Percentiles rank a stretch among this genome's conserved stretches.
Evolutionary conservation across 2,113 vertebrate species (phyloP).

Genomic region (Pao palembangensis): DNA sequence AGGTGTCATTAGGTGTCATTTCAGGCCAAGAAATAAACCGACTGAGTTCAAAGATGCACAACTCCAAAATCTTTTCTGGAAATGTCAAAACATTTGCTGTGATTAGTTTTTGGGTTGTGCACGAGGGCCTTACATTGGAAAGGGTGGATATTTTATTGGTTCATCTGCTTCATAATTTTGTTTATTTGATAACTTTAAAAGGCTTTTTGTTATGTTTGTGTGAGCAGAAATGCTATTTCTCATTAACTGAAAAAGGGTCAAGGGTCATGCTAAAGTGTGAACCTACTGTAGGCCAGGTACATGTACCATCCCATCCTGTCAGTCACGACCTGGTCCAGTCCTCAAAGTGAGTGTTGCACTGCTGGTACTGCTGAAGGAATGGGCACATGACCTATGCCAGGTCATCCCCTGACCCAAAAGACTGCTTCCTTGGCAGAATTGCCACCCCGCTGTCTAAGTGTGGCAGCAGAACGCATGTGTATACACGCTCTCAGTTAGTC

Average conservation of each 20-base stretch:
- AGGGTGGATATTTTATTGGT: background rate
- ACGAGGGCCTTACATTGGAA: constrained; percentile 4
- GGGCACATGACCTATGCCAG: constrained; percentile 44
- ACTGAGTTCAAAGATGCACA: constrained; percentile 21
- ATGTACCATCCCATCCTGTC: constrained; percentile 21
- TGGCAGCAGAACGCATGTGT: constrained; percentile 38
- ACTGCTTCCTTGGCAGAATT: constrained; percentile 54
- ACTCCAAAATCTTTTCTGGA: constrained; percentile 17
- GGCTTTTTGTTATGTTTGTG: background rate
- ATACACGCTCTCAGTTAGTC: constrained; percentile 22
- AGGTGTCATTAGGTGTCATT: constrained; percentile 43
- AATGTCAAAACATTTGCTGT: constrained; percentile 23
- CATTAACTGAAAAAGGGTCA: background rate
- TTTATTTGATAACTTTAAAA: background rate
- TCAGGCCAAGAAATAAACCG: constrained; percentile 32
- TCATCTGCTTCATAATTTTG: background rate
- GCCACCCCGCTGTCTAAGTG: constrained; percentile 28
- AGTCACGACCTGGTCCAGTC: constrained; percentile 45
- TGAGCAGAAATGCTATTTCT: background rate
- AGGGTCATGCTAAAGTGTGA: constrained; percentile 1
- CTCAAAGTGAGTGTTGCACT: constrained; percentile 40
- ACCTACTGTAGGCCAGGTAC: background rate
- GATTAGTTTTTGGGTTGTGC: constrained; percentile 19
- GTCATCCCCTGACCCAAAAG: constrained; percentile 46
- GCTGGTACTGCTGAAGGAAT: constrained; percentile 44